Evolutionary conservation across 2,888 invertebrate species (phyloP), one percentile per base, ranked within the genome.

Genomic region (Hipparchia sbordonii): DNA sequence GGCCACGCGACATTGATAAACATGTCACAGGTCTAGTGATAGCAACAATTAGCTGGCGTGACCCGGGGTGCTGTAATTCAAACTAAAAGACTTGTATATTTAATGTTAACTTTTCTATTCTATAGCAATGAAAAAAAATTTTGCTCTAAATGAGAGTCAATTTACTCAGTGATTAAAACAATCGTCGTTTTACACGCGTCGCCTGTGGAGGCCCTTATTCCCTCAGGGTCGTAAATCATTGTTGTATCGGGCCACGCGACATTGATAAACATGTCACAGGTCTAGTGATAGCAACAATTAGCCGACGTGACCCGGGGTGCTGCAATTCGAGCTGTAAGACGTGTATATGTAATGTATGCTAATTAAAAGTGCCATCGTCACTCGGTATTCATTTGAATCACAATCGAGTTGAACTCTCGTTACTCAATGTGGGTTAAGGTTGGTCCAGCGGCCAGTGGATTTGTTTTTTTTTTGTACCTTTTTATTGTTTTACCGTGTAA

Each of bases 371-470:
- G 69, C 65, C 74, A 78, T 75, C 78, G 72, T 71, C 74, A 69
- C 74, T 74, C 68, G 12, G 62, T 74, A 71, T 77, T 72, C 72
- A 78, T 82, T 79, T 77, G 79, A 79, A 80, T 79, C 77, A 79
- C 80, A 81, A 81, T 81, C 74, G 72, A 75, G 72, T 77, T 78
- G 77, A 77, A 77, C 72, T 76, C 72, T 73, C 66, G 71, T 72
- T 74, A 62, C 72, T 56, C 71, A 66, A 80, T 79, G 72, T 79
- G 72, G 82, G 82, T 80, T 79, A 82, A 82, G 81, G 81, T 78
- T 77, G 72, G 12, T 45, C 10, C 13, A 33, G 51, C 39, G 51
- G 51, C 39, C 48, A 52, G 39, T 61, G 39, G 61, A 52, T 56
- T 70, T 46, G 54, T 63, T 48, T 48, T 6, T 48, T 48, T 48